Conservation (phyloP, 2,113 vertebrate species). For the Cranoglanis bouderius region DNA sequence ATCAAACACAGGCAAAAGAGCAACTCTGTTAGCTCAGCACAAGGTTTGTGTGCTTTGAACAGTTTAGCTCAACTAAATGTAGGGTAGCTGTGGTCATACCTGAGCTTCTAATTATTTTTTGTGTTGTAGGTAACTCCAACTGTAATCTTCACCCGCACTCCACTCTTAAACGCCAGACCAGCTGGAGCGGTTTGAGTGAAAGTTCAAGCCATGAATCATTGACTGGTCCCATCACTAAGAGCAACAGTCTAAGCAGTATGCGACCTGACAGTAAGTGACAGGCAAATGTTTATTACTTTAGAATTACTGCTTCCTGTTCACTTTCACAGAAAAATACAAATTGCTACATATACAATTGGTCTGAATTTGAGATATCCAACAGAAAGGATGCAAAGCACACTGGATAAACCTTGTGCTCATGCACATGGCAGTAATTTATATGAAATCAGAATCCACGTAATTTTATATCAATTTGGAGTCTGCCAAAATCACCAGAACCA, state of each 20-base stretch:
- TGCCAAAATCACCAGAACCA: neutral
- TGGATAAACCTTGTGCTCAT: neutral
- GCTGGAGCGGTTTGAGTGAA: slow-evolving; percentile 85
- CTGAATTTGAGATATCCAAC: neutral
- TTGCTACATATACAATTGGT: neutral
- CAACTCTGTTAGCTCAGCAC: slow-evolving; percentile 57
- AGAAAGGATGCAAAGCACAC: neutral
- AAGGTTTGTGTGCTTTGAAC: slow-evolving; percentile 58
- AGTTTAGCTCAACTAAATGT: neutral
- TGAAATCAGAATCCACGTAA: neutral
- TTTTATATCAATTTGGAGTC: neutral
- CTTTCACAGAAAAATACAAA: neutral
- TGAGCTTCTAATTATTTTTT: slow-evolving; percentile 1
- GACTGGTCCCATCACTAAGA: slow-evolving; percentile 79
- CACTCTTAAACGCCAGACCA: slow-evolving; percentile 82
- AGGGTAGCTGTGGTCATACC: neutral
- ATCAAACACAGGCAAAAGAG: slow-evolving; percentile 72
- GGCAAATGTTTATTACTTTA: neutral
- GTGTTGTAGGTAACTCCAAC: slow-evolving; percentile 23
- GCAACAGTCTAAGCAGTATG: slow-evolving; percentile 83
- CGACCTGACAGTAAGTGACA: slow-evolving; percentile 71
- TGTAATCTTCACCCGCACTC: slow-evolving; percentile 63
- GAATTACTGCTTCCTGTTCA: neutral
- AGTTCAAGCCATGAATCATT: slow-evolving; percentile 74
- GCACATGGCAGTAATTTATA: neutral